Conservation (phyloP, 1,140 invertebrate genomes). For the Lethrus apterus region DNA sequence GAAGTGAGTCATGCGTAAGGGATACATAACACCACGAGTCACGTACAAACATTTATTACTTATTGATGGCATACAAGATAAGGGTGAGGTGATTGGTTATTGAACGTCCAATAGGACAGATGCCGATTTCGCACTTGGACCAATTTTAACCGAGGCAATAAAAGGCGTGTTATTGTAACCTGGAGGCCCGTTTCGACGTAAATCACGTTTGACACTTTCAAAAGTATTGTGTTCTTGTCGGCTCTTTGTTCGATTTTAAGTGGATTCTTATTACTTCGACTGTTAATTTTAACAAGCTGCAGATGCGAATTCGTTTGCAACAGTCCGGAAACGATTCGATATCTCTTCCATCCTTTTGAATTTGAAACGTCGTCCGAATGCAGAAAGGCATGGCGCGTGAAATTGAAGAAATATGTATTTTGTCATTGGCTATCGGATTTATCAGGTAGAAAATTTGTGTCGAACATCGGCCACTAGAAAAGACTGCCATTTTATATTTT, state of each 20-base stretch:
- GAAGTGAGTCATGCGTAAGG: slow-evolving; percentile 20
- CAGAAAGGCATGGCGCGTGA: too few relatives aligned
- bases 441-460: too few relatives aligned
- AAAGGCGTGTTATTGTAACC: slow-evolving; percentile 14
- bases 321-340: too few relatives aligned
- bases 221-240: not conserved
- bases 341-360: too few relatives aligned
- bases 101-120: slow-evolving; percentile 21
- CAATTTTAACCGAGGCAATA: not conserved
- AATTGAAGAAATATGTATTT: too few relatives aligned
- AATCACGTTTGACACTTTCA: slow-evolving; percentile 17
- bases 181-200: slow-evolving; percentile 9
- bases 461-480: too few relatives aligned
- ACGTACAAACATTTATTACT: slow-evolving; percentile 26
- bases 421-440: too few relatives aligned
- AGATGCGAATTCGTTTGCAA: slow-evolving; percentile 13
- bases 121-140: slow-evolving; percentile 13
- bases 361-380: too few relatives aligned
- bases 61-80: slow-evolving; percentile 23
- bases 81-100: slow-evolving; percentile 27
- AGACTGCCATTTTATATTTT: too few relatives aligned
- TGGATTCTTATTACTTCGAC: slow-evolving; percentile 24
- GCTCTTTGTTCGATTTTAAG: slow-evolving; percentile 28
- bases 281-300: slow-evolving; percentile 15
- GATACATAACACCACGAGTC: slow-evolving; percentile 8